Evolutionary conservation across 2,113 vertebrate genomes (phyloP), one percentile per base, ranked within the genome.

Genomic region (Tapirus terrestris): DNA sequence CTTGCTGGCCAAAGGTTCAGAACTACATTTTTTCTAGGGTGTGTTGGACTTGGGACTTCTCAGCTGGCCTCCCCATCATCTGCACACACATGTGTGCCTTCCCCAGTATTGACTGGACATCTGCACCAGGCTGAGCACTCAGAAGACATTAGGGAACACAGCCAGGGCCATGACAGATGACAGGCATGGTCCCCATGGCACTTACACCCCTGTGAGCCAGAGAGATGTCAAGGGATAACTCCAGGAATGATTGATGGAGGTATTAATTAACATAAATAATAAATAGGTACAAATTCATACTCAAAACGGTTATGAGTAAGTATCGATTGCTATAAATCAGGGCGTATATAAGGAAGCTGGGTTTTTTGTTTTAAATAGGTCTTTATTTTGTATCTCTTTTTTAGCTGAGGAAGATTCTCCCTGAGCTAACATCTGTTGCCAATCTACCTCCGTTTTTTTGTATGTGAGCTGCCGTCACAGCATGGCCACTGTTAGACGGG

Each of bases 251-350:
- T 4, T 65, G 23, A 51, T 0, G 43, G 36, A 31, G 58, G 31
- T 60, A 68, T 73, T 79, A 77, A 73, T 94, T 76, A 56, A 13
- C 61, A 48, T 92, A 53, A 95, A 84, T 83, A 95, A 94, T 70
- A 87, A 68, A 92, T 65, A 25, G 61, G 12, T 6, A 12, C 60
- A 45, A 25, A 36, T 14, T 16, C 60, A 39, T 43, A 10, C n/a
- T 85, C 8, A 1, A 1, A 39, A 67, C 1, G 13, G 67, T 17
- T 51, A 20, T 31, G 33, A 45, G 63, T 16, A 16, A 36, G 58
- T 21, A 83, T 65, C 1, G 25, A 48, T 45, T 2, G 79, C 85
- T 53, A 0, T 72, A 5, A 23, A n/a, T 36, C 45, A 3, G 68
- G 23, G 79, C 2, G 2, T 1, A 0, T 3, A 2, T 25, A 14